These are phyloP conservation scores for Drosophila seguyi DNA, from an alignment of 1,140 invertebrate species.

Conservation along the genomic window DNA sequence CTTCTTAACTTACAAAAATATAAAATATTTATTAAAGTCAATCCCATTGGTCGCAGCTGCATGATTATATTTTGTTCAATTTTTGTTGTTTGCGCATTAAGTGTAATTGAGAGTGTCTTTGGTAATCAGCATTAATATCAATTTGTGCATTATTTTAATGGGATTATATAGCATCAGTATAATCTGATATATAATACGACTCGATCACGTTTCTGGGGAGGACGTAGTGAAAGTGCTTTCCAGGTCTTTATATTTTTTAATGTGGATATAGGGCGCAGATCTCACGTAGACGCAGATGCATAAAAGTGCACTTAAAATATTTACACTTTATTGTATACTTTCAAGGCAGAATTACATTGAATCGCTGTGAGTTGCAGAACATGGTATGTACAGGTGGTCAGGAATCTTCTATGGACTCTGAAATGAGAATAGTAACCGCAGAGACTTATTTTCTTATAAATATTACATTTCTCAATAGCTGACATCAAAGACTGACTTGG, in stretches of 20 bases:
- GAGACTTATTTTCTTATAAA: neutral
- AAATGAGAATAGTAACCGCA: neutral
- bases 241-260: slow-evolving; percentile 4
- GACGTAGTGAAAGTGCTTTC: slow-evolving; percentile 31
- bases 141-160: slow-evolving; percentile 40
- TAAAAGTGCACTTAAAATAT: slow-evolving; percentile 42
- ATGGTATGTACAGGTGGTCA: slow-evolving; percentile 28
- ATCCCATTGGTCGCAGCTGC: neutral
- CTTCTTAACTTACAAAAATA: neutral
- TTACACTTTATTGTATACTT: slow-evolving; percentile 15
- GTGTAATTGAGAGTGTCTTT: slow-evolving; percentile 50
- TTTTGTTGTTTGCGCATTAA: slow-evolving; percentile 53
- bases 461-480: neutral
- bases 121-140: slow-evolving; percentile 43
- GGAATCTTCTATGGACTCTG: neutral
- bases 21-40: neutral
- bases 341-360: slow-evolving; percentile 8
- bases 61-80: slow-evolving; percentile 16
- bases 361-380: slow-evolving; percentile 8
- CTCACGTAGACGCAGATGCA: slow-evolving; percentile 48
- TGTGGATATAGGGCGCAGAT: slow-evolving; percentile 33
- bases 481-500: neutral
- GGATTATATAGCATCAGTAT: slow-evolving; percentile 14
- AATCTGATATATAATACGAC: neutral
- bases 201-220: slow-evolving; percentile 35